phyloP scores from a whole-genome alignment of 2,113 vertebrate genomes.

The Tursiops truncatus region DNA sequence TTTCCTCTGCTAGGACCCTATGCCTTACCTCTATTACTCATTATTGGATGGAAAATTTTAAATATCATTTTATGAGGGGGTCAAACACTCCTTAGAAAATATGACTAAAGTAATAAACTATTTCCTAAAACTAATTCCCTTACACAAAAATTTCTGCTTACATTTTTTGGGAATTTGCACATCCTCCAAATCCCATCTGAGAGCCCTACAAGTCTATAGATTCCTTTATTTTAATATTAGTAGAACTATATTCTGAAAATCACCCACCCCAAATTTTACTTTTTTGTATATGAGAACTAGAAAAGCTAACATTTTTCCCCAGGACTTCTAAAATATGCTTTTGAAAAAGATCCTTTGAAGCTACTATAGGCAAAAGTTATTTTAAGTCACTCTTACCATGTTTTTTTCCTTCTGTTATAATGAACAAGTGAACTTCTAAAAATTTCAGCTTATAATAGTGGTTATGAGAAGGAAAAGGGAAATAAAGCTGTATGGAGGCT shows the following conservation, averaged over 20 bases:
- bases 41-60: neutral
- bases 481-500: neutral
- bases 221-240: constrained; percentile 14
- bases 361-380: constrained; percentile 50
- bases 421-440: constrained; percentile 50
- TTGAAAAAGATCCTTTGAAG: constrained; percentile 69
- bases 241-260: constrained; percentile 37
- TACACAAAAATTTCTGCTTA: neutral
- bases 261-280: neutral
- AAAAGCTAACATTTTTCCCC: constrained; percentile 36
- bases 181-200: neutral
- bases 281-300: constrained; percentile 39
- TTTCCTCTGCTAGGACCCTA: neutral
- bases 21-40: neutral
- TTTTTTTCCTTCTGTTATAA: constrained; percentile 50
- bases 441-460: neutral
- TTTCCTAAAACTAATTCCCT: neutral
- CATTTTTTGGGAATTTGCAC: neutral
- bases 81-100: neutral
- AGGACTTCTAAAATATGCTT: constrained; percentile 69
- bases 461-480: neutral
- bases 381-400: constrained; percentile 45
- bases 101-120: neutral
- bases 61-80: neutral
- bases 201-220: neutral